Percentiles rank a stretch among this genome's conserved stretches.
These are phyloP conservation scores for Spodoptera frugiperda DNA, from an alignment of 1,140 invertebrate species.

Conservation along the genomic window DNA sequence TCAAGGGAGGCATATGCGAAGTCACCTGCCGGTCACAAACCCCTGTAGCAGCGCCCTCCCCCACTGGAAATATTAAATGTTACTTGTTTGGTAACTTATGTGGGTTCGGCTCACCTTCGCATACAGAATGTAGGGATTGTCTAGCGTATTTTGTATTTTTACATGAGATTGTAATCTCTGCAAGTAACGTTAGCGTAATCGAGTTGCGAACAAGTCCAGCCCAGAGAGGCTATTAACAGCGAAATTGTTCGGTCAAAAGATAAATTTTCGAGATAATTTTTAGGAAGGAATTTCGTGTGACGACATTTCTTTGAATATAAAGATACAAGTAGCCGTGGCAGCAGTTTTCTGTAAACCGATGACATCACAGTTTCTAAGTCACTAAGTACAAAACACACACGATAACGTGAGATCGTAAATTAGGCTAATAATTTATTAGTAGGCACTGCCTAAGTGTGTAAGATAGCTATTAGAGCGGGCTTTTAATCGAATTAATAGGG, in stretches of 20 bases:
- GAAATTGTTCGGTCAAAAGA: conserved; percentile 1
- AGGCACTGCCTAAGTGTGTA: conserved; percentile 1
- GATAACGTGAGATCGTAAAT: conserved; percentile 31
- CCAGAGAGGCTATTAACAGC: conserved; percentile 10
- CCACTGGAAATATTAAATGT: conserved; percentile 66
- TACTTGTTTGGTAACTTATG: conserved; percentile 62
- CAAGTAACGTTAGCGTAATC: conserved; percentile 33
- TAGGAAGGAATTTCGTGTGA: conserved; percentile 2
- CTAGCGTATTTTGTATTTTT: conserved; percentile 32
- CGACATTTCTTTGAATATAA: conserved; percentile 1
- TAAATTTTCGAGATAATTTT: conserved; percentile 28
- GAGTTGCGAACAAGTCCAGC: not conserved
- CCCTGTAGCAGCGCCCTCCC: conserved; percentile 52
- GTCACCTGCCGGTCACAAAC: conserved; percentile 59
- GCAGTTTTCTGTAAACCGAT: not conserved
- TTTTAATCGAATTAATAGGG: conserved; percentile 22
- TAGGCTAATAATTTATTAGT: conserved; percentile 36
- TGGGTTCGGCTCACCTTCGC: conserved; percentile 48
- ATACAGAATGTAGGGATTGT: conserved; percentile 31
- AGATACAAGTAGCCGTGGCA: not conserved
- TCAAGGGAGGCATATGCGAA: conserved; percentile 63
- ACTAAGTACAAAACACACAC: conserved; percentile 34
- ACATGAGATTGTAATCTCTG: conserved; percentile 33
- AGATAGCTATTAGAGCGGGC: conserved; percentile 15
- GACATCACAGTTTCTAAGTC: conserved; percentile 22